phyloP scores from a whole-genome alignment of 2,113 vertebrate species.

The Emydocephalus ijimae region DNA sequence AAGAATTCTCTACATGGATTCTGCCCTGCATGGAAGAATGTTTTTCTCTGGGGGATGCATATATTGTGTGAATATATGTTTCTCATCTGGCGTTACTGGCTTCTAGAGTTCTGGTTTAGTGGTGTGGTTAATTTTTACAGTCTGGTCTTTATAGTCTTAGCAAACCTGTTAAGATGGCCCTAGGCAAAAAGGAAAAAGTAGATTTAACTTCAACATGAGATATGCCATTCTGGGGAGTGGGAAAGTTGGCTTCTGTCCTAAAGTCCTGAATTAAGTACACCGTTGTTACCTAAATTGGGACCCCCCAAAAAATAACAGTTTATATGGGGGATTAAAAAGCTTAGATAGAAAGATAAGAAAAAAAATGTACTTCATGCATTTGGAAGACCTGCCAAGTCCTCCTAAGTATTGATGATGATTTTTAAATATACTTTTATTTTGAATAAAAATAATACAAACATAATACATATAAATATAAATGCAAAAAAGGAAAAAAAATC shows the following conservation, averaged over 20 bases:
- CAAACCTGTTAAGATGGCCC: neutral
- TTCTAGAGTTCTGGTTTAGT: neutral
- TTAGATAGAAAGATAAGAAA: neutral
- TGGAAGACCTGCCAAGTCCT: neutral
- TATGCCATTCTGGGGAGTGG: neutral
- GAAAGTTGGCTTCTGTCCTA: neutral
- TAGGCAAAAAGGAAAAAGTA: neutral
- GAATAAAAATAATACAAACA: no score
- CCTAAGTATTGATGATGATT: neutral
- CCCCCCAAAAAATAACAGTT: neutral
- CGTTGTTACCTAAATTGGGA: neutral
- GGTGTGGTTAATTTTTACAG: neutral
- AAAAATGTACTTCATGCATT: neutral
- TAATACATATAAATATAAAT: no score
- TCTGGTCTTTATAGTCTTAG: neutral
- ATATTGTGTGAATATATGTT: neutral
- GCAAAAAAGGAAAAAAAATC: no score
- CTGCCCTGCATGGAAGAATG: neutral
- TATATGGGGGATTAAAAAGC: neutral
- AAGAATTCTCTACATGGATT: neutral
- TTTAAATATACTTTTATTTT: no score
- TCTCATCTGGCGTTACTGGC: neutral
- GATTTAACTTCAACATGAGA: neutral
- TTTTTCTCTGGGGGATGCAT: neutral
- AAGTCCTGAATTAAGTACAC: neutral